phyloP scores from a whole-genome alignment of 1,140 invertebrate genomes.

The Drosophila eugracilis region DNA sequence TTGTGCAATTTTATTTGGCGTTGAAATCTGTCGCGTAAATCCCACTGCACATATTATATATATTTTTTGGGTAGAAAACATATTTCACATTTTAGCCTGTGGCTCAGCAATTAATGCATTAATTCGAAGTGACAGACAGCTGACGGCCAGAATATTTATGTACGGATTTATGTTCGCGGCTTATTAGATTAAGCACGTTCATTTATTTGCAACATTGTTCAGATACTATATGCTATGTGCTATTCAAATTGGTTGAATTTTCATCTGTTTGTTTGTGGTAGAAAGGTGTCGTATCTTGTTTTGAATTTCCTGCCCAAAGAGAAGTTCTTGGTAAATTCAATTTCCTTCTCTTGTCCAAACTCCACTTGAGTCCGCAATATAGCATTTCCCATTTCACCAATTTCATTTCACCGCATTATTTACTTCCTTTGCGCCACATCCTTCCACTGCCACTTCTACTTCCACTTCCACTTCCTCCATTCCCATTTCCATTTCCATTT shows the following conservation, averaged over 20 bases:
- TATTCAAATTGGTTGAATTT: background rate
- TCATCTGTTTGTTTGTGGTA: background rate
- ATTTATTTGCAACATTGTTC: constrained; percentile 23
- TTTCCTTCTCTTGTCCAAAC: constrained; percentile 30
- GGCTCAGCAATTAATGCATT: constrained; percentile 63
- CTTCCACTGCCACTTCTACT: constrained; percentile 29
- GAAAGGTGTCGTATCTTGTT: constrained; percentile 1
- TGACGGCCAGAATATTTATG: constrained; percentile 59
- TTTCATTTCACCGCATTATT: constrained; percentile 48
- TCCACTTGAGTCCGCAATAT: constrained; percentile 42
- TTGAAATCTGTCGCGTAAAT: constrained; percentile 35
- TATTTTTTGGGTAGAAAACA: constrained; percentile 17
- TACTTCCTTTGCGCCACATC: constrained; percentile 51
- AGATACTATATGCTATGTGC: background rate
- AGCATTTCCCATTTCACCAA: constrained; percentile 42
- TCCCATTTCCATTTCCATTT: constrained; percentile 18
- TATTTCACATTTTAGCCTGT: constrained; percentile 30
- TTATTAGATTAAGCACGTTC: constrained; percentile 47
- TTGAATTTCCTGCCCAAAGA: constrained; percentile 11
- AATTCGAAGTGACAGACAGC: constrained; percentile 58
- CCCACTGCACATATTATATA: background rate
- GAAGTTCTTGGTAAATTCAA: constrained; percentile 35
- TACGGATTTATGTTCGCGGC: constrained; percentile 45
- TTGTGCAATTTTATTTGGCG: constrained; percentile 14
- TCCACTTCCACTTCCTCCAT: constrained; percentile 18